Evolutionary conservation across 2,797 vertebrate genomes (phyloP).

Genomic region (Rhinatrema bivittatum): DNA sequence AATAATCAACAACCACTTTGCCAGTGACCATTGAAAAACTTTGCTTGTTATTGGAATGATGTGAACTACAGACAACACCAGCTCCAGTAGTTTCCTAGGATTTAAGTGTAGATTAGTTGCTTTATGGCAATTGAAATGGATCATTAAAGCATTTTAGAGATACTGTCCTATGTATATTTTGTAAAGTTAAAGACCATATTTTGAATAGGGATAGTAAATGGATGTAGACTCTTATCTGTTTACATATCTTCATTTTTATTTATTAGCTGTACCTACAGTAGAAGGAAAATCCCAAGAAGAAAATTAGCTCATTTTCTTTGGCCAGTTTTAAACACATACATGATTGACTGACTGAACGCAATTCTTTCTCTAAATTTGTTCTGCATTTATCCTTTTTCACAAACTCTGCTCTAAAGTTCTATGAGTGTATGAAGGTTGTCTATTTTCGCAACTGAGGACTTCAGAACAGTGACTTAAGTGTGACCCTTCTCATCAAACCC

Average conservation of each 20-base stretch:
- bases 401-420: too few species aligned
- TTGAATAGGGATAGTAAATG: conserved; percentile 13
- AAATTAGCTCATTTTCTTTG: too few species aligned
- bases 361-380: too few species aligned
- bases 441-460: too few species aligned
- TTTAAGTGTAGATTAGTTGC: conserved; percentile 21
- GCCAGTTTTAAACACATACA: too few species aligned
- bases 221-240: conserved; percentile 8
- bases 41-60: conserved; percentile 30
- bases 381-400: too few species aligned
- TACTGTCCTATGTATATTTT: conserved; percentile 29
- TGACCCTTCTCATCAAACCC: too few species aligned
- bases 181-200: conserved; percentile 21
- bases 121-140: conserved; percentile 29
- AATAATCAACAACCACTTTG: conserved; percentile 34
- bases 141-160: conserved; percentile 27
- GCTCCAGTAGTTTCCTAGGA: conserved; percentile 21
- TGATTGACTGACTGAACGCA: too few species aligned
- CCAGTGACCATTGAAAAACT: conserved; percentile 33
- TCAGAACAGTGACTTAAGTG: too few species aligned
- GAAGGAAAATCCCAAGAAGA: too few species aligned
- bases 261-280: conserved; percentile 19
- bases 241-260: conserved; percentile 2
- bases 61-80: conserved; percentile 16
- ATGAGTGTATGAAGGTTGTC: too few species aligned